These are phyloP conservation scores for Geotrupes spiniger DNA, from an alignment of 2,888 invertebrate species.

Conservation along the genomic window DNA sequence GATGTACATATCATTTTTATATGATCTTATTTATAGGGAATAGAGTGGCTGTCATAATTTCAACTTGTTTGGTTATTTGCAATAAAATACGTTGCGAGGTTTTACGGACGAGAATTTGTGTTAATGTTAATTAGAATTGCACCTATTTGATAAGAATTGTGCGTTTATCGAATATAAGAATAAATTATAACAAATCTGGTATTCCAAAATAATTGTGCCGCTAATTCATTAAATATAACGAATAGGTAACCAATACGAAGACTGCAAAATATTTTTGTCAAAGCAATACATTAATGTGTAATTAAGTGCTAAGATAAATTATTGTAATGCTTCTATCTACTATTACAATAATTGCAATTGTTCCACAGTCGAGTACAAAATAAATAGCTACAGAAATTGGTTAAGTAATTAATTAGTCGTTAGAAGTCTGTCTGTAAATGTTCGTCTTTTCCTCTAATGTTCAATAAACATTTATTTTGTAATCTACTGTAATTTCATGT, in stretches of 20 bases:
- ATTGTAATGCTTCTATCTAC: slow-evolving; percentile 12
- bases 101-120: slow-evolving; percentile 1
- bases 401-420: not conserved
- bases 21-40: too few species aligned
- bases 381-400: not conserved
- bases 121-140: not conserved
- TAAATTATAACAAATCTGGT: too few species aligned
- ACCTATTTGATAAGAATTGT: too few species aligned
- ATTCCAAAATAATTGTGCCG: not conserved
- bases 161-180: too few species aligned
- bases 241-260: slow-evolving; percentile 27
- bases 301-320: slow-evolving; percentile 1
- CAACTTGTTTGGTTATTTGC: too few species aligned
- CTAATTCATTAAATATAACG: slow-evolving; percentile 11
- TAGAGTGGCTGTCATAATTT: too few species aligned
- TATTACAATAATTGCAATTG: slow-evolving; percentile 2
- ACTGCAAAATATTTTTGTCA: slow-evolving; percentile 31
- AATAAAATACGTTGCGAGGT: too few species aligned
- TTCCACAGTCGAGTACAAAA: slow-evolving; percentile 5
- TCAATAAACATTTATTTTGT: slow-evolving; percentile 20
- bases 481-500: slow-evolving; percentile 29
- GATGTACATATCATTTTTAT: too few species aligned
- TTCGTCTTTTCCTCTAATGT: not conserved
- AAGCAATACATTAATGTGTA: slow-evolving; percentile 22
- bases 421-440: not conserved